Base-by-base conservation (phyloP, 2,797 vertebrate genomes). In the Choloepus didactylus region DNA sequence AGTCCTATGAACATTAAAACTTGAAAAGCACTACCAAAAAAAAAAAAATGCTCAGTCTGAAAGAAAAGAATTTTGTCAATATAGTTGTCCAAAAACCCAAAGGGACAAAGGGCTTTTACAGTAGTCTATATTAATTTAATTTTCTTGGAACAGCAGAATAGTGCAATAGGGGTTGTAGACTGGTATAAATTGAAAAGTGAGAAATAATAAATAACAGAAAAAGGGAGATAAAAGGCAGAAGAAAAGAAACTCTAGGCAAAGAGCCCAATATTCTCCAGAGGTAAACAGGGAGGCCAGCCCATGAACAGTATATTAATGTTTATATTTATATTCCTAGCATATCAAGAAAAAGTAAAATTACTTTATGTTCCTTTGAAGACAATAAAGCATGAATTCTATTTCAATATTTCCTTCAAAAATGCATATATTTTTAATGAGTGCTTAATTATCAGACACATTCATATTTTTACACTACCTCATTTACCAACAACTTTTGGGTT, bases 31-130 rank as follows among this genome's bases (percentile, higher is more conserved):
- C 35, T 62, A 73, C 23, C 51, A 12, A 73, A 72, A 84, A 73
- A 84, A 73, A 81, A 87, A 51, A 9, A 64, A 64, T 31, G 2
- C 41, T 85, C 69, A 76, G 21, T 35, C 59, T 87, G 15, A 18
- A 89, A 95, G 67, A 91, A 92, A 92, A 54, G 16, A 77, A 85
- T 29, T 54, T 75, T 76, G 35, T 62, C 66, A 86, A 62, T 72
- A 35, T 8, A 85, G 35, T 67, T 70, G 19, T 23, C 62, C 72
- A 25, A 59, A 89, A 75, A 38, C 35, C 46, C 79, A 41, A 62
- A 66, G 56, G 41, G 49, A 82, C 46, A 89, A 94, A 89, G 31
- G 54, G 2, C 31, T 76, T 83, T 2, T 72, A 67, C 15, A 66
- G 35, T 18, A 79, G 60, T 12, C 27, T 21, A 80, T 70, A 46